Base-by-base conservation (phyloP, 2,888 invertebrate species). In the Oeneis ivallda region DNA sequence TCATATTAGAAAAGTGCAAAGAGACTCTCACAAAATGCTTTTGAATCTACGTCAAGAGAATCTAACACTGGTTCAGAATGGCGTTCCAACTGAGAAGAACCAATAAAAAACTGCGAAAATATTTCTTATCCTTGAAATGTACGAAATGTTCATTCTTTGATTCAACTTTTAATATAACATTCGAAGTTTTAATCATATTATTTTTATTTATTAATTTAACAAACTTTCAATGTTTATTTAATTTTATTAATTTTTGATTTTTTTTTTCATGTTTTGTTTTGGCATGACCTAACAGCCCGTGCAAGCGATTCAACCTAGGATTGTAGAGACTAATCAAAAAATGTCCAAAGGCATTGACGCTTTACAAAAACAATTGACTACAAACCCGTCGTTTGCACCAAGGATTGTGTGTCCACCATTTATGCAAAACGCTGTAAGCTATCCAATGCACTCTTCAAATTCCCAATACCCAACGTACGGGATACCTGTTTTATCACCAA, bases 251-350 rank as follows among this genome's bases (percentile, higher is more conserved):
- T 86, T 87, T 86, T 80, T 76, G 84, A 81, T 80, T 78, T 78
- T 83, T 76, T 82, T 86, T 92, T 91, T 89, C 90, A 86, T 87
- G 84, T 85, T 85, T 80, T 78, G 74, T 81, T 89, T 91, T 90
- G 80, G 80, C 80, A 80, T 85, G 81, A 76, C 17, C 63, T 82
- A 79, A 78, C 72, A 93, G 94, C 94, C 91, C 76, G 92, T 92
- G 69, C 92, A 92, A 87, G 91, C 90, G 50, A 92, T 92, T 70
- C 92, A 92, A 72, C 92, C 92, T 62, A 82, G 92, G 86, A 92
- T 93, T 74, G 85, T 93, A 73, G 86, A 89, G 63, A 85, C 85
- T 59, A 87, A 83, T 71, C 77, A 78, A 68, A 92, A 86, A 74
- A 75, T 80, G 3, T 72, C 79, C 0, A 90, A 89, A 80, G 83